A percentile compares a stretch with the other conserved stretches of the same genome.
These are phyloP conservation scores for Brenthis daphne DNA, from an alignment of 2,888 invertebrate species.

Conservation along the genomic window DNA sequence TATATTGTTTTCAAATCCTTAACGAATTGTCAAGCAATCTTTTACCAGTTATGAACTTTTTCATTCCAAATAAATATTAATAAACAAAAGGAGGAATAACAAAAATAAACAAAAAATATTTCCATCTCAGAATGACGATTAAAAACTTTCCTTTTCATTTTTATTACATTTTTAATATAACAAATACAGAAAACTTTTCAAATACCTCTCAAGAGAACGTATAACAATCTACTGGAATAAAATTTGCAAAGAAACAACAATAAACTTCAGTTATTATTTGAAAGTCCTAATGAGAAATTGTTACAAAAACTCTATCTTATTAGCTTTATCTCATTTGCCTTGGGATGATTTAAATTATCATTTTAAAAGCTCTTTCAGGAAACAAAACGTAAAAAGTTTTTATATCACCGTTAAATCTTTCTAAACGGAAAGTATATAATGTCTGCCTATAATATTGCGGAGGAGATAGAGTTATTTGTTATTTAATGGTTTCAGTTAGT, in stretches of 20 bases:
- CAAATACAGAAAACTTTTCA: slow-evolving; percentile 15
- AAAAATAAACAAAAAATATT: slow-evolving; percentile 20
- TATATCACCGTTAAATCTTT: too few species aligned
- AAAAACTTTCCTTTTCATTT: slow-evolving; percentile 21
- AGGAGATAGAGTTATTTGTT: too few species aligned
- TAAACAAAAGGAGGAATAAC: neutral
- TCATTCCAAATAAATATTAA: slow-evolving; percentile 2
- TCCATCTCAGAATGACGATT: slow-evolving; percentile 22
- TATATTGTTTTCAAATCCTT: slow-evolving; percentile 2
- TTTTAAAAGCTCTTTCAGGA: slow-evolving; percentile 16
- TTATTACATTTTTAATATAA: slow-evolving; percentile 27
- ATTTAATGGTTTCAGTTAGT: too few species aligned
- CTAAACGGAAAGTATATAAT: too few species aligned
- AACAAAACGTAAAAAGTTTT: slow-evolving; percentile 1
- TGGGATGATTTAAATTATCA: slow-evolving; percentile 17
- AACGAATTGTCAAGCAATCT: slow-evolving; percentile 1
- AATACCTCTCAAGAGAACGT: slow-evolving; percentile 12
- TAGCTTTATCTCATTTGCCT: slow-evolving; percentile 27
- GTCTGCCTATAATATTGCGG: too few species aligned
- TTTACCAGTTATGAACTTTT: slow-evolving; percentile 9
- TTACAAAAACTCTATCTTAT: slow-evolving; percentile 27
- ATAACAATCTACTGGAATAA: slow-evolving; percentile 14
- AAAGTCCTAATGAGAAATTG: slow-evolving; percentile 32
- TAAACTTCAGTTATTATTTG: slow-evolving; percentile 29
- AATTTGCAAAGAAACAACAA: slow-evolving; percentile 29